Evolutionary conservation across 1,140 invertebrate genomes (phyloP), one percentile per base, ranked within the genome.

Genomic region (Ladona fulva): DNA sequence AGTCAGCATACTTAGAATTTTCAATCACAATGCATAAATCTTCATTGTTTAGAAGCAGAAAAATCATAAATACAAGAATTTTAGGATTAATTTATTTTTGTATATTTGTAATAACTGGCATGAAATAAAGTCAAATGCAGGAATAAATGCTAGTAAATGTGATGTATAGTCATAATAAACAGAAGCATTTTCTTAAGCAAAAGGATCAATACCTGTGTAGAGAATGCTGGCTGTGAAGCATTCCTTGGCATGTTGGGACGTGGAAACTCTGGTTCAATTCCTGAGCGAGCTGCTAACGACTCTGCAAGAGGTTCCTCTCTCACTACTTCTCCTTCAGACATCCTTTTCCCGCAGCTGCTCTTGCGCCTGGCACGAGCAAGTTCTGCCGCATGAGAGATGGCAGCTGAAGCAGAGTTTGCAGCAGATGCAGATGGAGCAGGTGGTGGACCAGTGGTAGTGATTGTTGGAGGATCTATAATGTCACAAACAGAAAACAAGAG

Each of bases 191-290:
- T n/a, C n/a, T n/a, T n/a, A n/a, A n/a, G n/a, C n/a, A n/a, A n/a
- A n/a, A n/a, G n/a, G n/a, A n/a, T n/a, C n/a, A n/a, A n/a, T 73
- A 92, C 90, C 78, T 93, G 91, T 22, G 91, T 90, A n/a, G 91
- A 92, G 83, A 94, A 94, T 0, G 93, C 92, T 0, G 94, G 93
- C 79, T 94, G 94, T 5, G 92, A 94, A 75, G 92, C 92, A 85
- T 95, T 95, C 42, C 93, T 88, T 1, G 92, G 92, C 80, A 95
- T 89, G 66, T 87, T 83, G 78, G 85, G 82, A 78, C 87, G 87
- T 76, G 83, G 86, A 66, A 66, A 66, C n/a, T 66, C 52, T 22
- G 52, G 52, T 66, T 66, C 52, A 66, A 66, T 66, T 66, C 52
- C 52, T 3, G 52, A 66, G n/a, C 52, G 52, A 66, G 52, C 52